Evolutionary conservation across 2,797 vertebrate species (phyloP).

Genomic region (Notamacropus eugenii): DNA sequence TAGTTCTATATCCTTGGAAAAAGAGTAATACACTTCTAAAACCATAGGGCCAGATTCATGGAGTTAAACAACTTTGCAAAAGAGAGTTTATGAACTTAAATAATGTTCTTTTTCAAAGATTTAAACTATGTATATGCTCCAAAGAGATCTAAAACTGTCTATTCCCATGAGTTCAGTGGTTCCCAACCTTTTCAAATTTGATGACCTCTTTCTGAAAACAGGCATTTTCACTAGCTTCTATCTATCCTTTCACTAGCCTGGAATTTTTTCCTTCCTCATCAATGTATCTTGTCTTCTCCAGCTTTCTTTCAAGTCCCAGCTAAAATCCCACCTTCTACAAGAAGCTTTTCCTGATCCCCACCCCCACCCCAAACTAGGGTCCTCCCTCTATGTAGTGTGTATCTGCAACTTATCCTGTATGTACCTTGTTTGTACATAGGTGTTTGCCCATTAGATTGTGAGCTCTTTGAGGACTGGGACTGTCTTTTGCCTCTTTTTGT

Average conservation of each 20-base stretch:
- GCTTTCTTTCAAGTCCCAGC: background rate
- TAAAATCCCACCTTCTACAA: background rate
- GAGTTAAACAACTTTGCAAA: background rate
- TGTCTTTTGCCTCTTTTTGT: background rate
- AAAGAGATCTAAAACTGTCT: background rate
- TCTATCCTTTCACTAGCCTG: no score
- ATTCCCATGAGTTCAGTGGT: background rate
- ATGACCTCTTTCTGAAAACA: background rate
- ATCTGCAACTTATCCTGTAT: background rate
- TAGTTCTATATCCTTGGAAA: background rate
- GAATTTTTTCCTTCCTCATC: background rate
- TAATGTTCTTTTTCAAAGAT: background rate
- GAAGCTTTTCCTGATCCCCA: background rate
- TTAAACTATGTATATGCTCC: background rate
- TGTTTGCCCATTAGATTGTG: background rate
- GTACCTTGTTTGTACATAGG: background rate
- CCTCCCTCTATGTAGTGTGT: background rate
- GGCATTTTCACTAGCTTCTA: no score
- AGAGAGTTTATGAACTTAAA: background rate
- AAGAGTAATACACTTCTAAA: background rate
- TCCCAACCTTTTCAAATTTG: background rate
- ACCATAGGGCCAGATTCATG: background rate
- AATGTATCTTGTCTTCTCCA: background rate
- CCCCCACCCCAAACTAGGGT: background rate
- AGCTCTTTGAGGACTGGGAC: background rate